These are phyloP conservation scores for Pelusios castaneus DNA, from an alignment of 2,113 vertebrate species.

Conservation along the genomic window DNA sequence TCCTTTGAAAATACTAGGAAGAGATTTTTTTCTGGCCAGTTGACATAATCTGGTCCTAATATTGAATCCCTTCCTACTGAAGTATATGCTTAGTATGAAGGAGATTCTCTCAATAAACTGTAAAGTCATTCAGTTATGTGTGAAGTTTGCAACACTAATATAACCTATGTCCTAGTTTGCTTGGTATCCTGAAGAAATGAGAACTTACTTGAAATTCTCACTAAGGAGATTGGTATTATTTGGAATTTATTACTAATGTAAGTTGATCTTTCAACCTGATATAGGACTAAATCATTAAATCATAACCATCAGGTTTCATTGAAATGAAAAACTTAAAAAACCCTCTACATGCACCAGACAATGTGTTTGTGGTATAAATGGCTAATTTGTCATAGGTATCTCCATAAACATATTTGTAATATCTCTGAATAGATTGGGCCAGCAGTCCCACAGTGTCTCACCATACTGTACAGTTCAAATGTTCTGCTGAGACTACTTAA, in stretches of 20 bases:
- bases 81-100: not conserved
- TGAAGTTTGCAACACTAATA: not conserved
- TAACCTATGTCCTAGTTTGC: not conserved
- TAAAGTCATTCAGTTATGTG: not conserved
- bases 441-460: not conserved
- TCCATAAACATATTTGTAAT: not conserved
- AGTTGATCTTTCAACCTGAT: not conserved
- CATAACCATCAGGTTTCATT: not conserved
- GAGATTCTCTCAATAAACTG: not conserved
- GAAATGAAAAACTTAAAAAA: not conserved
- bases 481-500: not conserved
- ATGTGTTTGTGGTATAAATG: not conserved
- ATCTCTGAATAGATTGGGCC: not conserved
- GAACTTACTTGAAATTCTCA: not conserved
- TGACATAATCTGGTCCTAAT: not conserved
- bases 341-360: not conserved
- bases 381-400: not conserved
- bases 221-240: not conserved
- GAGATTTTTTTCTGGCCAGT: not conserved
- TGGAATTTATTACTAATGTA: not conserved
- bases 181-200: not conserved
- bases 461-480: not conserved
- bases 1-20: not conserved
- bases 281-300: not conserved
- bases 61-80: not conserved